Percentiles rank a stretch among this genome's conserved stretches.
phyloP scores from a whole-genome alignment of 2,113 vertebrate genomes.

The Microcebus murinus region DNA sequence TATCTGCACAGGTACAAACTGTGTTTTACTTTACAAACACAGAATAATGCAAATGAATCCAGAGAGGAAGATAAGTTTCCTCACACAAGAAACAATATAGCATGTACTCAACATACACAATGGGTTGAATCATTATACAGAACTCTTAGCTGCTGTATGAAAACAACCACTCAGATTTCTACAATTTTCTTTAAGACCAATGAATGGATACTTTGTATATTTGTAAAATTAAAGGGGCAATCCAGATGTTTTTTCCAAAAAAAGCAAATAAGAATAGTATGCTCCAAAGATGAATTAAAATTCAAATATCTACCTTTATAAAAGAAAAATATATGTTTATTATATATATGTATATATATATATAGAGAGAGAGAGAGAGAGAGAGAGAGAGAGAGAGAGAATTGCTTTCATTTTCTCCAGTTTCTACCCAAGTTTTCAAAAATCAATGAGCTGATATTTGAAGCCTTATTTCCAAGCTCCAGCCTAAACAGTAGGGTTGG shows the following conservation, averaged over 20 bases:
- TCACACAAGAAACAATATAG: not conserved
- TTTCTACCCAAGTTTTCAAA: not conserved
- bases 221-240: not conserved
- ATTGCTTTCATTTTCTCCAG: not conserved
- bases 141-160: not conserved
- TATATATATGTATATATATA: not conserved
- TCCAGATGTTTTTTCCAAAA: not conserved
- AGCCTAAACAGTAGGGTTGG: not conserved
- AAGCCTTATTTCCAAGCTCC: not conserved
- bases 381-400: not conserved
- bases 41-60: not conserved
- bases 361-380: no score
- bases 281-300: not conserved
- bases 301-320: not conserved
- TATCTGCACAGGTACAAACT: not conserved
- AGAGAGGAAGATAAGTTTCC: not conserved
- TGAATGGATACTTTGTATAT: not conserved
- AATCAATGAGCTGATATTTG: not conserved
- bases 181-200: not conserved
- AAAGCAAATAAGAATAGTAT: not conserved
- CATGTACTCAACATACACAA: not conserved
- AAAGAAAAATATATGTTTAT: not conserved
- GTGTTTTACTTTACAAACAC: not conserved
- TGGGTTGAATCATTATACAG: slow-evolving; percentile 6
- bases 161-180: not conserved